These are phyloP conservation scores for Thymelicus lineola DNA, from an alignment of 2,888 invertebrate species.

Conservation along the genomic window DNA sequence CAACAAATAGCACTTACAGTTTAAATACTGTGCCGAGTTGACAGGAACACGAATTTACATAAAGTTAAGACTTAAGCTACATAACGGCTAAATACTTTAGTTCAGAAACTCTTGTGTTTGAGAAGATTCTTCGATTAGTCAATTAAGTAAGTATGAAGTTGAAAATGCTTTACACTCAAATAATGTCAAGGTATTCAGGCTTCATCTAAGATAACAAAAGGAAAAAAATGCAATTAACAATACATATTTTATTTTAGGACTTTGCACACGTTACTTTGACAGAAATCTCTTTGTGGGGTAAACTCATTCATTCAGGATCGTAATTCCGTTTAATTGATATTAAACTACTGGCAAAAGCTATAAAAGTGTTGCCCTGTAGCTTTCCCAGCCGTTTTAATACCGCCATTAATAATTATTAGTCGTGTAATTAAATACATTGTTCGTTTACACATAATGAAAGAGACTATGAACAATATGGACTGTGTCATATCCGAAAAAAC, in stretches of 20 bases:
- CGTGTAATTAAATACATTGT: constrained; percentile 5
- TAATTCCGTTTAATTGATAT: constrained; percentile 23
- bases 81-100: constrained; percentile 35
- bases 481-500: background rate
- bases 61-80: constrained; percentile 37
- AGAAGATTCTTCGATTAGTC: constrained; percentile 36
- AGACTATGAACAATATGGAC: background rate
- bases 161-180: constrained; percentile 22
- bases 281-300: constrained; percentile 8
- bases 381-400: constrained; percentile 9
- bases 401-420: constrained; percentile 3
- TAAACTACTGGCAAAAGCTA: constrained; percentile 25
- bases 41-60: constrained; percentile 33
- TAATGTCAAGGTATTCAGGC: constrained; percentile 14
- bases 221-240: constrained; percentile 5
- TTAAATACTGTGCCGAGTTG: constrained; percentile 36
- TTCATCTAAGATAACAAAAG: constrained; percentile 3
- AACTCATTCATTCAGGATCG: constrained; percentile 8
- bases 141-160: constrained; percentile 38
- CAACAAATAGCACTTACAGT: constrained; percentile 37
- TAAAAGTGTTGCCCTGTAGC: constrained; percentile 17
- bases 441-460: background rate
- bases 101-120: constrained; percentile 34
- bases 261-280: constrained; percentile 9
- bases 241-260: background rate